Evolutionary conservation across 2,888 invertebrate genomes (phyloP), one percentile per base, ranked within the genome.

Genomic region (Apodemia hepburni): DNA sequence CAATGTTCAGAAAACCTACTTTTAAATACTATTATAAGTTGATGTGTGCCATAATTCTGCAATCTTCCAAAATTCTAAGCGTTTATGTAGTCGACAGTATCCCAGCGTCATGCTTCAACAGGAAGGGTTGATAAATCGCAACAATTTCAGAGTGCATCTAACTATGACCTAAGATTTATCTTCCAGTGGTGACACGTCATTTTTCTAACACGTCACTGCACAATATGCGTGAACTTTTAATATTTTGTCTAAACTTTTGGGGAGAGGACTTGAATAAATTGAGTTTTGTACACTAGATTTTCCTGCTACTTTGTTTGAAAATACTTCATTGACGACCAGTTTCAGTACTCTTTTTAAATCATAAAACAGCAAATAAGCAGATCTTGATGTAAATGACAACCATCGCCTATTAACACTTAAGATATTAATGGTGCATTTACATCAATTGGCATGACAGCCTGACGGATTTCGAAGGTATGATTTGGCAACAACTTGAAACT

Each of bases 41-140:
- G n/a, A n/a, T n/a, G n/a, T n/a, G n/a, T n/a, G n/a, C n/a, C n/a
- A n/a, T 35, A 35, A 35, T 4, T 11, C 35, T 11, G 35, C 35
- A 35, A 11, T 11, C 11, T 42, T 42, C 15, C 3, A 42, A 42
- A 15, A 42, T 15, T 42, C 42, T n/a, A 45, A 45, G n/a, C 45
- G 66, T 4, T 74, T 72, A 64, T 71, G 45, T 59, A 2, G 62
- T 3, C 66, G 68, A 72, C 69, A 67, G 75, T 84, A 76, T 79
- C 59, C 54, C 64, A 65, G 65, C 73, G 84, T 85, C 81, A 85
- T 79, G 86, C 79, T 82, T 77, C 75, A 80, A 70, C 75, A 71
- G 80, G 77, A 87, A 87, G 87, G 88, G 88, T 86, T 87, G 84
- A 81, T 82, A 80, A 78, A 86, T 82, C 80, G 81, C 78, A 82